A percentile compares a stretch with the other conserved stretches of the same genome.
Evolutionary conservation across 2,797 vertebrate species (phyloP).

Genomic region (Sebastiscus tertius): DNA sequence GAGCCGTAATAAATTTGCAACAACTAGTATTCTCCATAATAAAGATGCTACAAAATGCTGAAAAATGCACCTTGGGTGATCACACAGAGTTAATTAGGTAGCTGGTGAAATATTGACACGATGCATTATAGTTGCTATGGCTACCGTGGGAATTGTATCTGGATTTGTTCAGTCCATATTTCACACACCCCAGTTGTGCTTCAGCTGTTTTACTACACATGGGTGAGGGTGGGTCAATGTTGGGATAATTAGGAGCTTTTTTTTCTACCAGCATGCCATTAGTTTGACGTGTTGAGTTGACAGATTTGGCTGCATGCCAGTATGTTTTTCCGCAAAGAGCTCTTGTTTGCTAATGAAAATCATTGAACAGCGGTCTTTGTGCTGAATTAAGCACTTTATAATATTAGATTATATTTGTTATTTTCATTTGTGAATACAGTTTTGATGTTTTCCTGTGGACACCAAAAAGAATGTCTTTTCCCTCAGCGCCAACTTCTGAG

Average conservation of each 20-base stretch:
- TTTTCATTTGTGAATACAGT: background rate
- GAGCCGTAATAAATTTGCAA: background rate
- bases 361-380: background rate
- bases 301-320: background rate
- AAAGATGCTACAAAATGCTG: background rate
- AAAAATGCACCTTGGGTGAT: background rate
- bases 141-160: slow-evolving; percentile 16
- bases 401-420: background rate
- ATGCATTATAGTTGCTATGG: slow-evolving; percentile 2
- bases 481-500: background rate
- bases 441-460: background rate
- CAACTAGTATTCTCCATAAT: background rate
- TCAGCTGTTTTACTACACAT: slow-evolving; percentile 11
- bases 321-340: background rate
- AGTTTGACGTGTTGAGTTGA: slow-evolving; percentile 18
- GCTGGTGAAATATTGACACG: slow-evolving; percentile 39
- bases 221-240: slow-evolving; percentile 1
- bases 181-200: slow-evolving; percentile 8
- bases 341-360: background rate
- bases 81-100: background rate
- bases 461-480: background rate
- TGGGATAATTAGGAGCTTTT: background rate
- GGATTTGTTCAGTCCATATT: slow-evolving; percentile 14
- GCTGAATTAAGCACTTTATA: background rate
- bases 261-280: background rate